phyloP scores from a whole-genome alignment of 2,888 invertebrate species.

The Ceramica pisi region DNA sequence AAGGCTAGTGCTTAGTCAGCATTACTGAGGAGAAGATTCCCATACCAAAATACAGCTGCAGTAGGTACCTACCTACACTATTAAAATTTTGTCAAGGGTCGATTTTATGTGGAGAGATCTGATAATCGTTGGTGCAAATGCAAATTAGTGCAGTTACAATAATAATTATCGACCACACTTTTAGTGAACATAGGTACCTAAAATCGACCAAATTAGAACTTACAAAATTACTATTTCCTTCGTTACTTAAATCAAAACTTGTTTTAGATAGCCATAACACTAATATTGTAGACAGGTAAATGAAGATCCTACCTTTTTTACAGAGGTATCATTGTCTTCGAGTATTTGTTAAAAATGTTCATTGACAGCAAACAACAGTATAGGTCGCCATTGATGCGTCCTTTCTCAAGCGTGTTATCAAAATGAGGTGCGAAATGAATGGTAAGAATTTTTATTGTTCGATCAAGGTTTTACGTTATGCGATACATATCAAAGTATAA shows the following conservation, averaged over 20 bases:
- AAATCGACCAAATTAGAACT: constrained; percentile 6
- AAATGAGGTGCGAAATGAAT: constrained; percentile 37
- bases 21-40: neutral
- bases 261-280: neutral
- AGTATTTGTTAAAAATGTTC: constrained; percentile 9
- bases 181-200: neutral
- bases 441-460: constrained; percentile 49
- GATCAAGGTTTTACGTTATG: constrained; percentile 45
- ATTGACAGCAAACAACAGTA: constrained; percentile 38
- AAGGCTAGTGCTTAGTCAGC: too few species aligned
- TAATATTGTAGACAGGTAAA: neutral
- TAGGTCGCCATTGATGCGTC: constrained; percentile 38
- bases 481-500: constrained; percentile 27
- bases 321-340: neutral
- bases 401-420: constrained; percentile 33
- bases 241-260: neutral
- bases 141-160: neutral
- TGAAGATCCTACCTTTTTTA: neutral
- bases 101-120: too few species aligned
- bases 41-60: too few species aligned
- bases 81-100: too few species aligned
- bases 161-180: neutral
- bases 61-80: too few species aligned
- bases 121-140: too few species aligned
- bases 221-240: constrained; percentile 6